Evolutionary conservation across 2,113 vertebrate species (phyloP).

Genomic region (Vidua chalybeata): DNA sequence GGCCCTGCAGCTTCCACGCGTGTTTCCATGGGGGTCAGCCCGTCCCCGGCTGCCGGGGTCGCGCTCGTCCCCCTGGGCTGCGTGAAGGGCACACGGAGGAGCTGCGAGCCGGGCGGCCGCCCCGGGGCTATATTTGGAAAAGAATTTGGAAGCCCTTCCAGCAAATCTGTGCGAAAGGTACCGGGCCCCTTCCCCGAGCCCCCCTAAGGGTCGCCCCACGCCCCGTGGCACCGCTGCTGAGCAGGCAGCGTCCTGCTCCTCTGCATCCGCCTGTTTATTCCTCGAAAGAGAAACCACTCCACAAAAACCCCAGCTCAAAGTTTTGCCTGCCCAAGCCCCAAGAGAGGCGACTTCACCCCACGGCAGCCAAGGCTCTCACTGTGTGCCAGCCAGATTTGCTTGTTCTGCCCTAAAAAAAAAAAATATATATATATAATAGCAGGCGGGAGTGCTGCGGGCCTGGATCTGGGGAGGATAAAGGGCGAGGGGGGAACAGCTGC

Average conservation of each 20-base stretch:
- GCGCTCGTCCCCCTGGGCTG: neutral
- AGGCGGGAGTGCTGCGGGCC: too few species aligned
- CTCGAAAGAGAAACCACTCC: neutral
- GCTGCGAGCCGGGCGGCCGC: neutral
- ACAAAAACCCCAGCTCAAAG: neutral
- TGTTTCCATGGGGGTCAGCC: neutral
- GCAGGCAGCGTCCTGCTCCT: neutral
- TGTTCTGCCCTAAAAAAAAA: neutral
- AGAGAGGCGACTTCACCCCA: neutral
- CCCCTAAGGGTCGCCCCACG: neutral
- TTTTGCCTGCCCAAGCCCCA: neutral
- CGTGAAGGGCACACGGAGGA: neutral
- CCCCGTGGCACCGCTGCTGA: too few species aligned
- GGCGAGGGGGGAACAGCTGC: neutral
- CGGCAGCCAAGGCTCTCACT: neutral
- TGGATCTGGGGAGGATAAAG: too few species aligned
- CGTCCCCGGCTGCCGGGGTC: neutral
- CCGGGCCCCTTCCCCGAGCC: neutral
- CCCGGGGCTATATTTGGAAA: constrained; percentile 73
- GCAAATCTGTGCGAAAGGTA: constrained; percentile 56
- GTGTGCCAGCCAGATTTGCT: neutral
- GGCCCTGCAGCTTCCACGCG: neutral
- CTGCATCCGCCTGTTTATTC: neutral
- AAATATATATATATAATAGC: too few species aligned
- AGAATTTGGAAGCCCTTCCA: constrained; percentile 65